Percentiles rank a stretch among this genome's conserved stretches.
Evolutionary conservation across 2,797 vertebrate genomes (phyloP).

Genomic region (Sebastes nivosus): DNA sequence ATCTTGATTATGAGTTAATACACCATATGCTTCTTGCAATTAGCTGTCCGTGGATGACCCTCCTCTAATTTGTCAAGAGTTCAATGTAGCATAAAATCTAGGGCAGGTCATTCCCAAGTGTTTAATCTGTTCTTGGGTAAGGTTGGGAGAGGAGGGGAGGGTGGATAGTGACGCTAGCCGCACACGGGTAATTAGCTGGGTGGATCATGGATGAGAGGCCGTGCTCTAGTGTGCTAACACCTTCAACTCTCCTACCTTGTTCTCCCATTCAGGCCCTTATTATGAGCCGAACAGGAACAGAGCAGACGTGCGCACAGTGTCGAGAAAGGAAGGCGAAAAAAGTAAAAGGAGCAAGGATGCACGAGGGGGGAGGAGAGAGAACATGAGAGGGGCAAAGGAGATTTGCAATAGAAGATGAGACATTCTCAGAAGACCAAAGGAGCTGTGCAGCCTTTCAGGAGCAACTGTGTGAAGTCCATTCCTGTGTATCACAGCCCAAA

Average conservation of each 20-base stretch:
- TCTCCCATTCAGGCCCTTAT: conserved; percentile 49
- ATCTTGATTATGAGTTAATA: conserved; percentile 85
- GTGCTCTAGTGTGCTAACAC: conserved; percentile 59
- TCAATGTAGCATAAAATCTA: conserved; percentile 85
- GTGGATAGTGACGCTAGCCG: conserved; percentile 25
- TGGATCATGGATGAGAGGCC: conserved; percentile 71
- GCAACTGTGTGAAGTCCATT: conserved; percentile 41
- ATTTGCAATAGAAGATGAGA: conserved; percentile 53
- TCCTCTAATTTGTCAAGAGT: conserved; percentile 83
- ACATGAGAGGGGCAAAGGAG: conserved; percentile 32
- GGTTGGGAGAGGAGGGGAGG: neutral
- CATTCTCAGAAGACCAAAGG: conserved; percentile 56
- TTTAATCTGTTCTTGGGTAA: conserved; percentile 76
- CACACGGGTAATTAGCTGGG: conserved; percentile 74
- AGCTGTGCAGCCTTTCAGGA: conserved; percentile 44
- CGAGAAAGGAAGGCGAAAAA: conserved; percentile 1
- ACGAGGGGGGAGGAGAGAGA: conserved; percentile 16
- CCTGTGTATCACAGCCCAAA: conserved; percentile 47
- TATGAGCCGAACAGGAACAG: conserved; percentile 50
- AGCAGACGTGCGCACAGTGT: conserved; percentile 3
- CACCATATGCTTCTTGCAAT: conserved; percentile 83
- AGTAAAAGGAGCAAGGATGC: conserved; percentile 24
- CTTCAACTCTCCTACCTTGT: conserved; percentile 48
- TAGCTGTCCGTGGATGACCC: conserved; percentile 82
- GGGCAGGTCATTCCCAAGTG: conserved; percentile 82